phyloP scores from a whole-genome alignment of 2,113 vertebrate genomes.

The Nicator chloris region DNA sequence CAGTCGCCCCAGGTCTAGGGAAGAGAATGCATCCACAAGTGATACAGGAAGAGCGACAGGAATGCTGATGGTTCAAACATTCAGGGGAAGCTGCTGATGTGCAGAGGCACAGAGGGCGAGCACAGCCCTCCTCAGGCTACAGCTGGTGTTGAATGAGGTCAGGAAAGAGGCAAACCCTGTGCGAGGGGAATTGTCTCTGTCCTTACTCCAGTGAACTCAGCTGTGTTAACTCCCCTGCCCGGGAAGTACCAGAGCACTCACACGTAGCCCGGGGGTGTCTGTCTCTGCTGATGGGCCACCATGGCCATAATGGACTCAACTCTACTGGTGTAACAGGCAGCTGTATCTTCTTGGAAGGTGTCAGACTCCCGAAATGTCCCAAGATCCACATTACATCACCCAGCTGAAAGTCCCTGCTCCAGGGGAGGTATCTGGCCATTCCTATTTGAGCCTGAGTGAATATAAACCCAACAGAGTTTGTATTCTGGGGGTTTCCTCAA shows the following conservation, averaged over 20 bases:
- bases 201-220: neutral
- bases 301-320: neutral
- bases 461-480: neutral
- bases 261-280: neutral
- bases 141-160: neutral
- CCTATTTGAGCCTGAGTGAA: neutral
- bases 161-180: neutral
- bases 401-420: neutral
- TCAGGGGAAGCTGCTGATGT: neutral
- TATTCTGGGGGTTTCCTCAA: neutral
- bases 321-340: neutral
- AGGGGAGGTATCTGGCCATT: neutral
- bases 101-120: neutral
- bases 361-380: neutral
- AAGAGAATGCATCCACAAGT: neutral
- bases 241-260: neutral
- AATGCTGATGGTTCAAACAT: neutral
- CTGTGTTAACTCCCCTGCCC: neutral
- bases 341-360: neutral
- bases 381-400: neutral
- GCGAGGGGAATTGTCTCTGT: neutral
- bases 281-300: neutral
- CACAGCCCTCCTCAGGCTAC: neutral
- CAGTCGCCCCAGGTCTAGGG: rapidly evolving
- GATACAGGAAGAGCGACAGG: neutral